These are phyloP conservation scores for Drosophila prolongata DNA, from an alignment of 2,888 invertebrate species.

Conservation along the genomic window DNA sequence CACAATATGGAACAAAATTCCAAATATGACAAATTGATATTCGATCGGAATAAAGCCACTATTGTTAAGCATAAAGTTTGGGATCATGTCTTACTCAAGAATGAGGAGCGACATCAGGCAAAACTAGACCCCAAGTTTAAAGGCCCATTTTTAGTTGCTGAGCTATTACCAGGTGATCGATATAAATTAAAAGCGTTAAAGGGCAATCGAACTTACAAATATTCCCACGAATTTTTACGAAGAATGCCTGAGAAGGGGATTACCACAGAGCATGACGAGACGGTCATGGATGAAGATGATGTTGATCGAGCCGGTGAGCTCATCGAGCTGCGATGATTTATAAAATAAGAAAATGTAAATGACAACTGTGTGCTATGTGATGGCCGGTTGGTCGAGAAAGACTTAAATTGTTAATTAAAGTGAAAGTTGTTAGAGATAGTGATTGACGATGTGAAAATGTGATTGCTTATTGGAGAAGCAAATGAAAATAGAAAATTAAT, in stretches of 20 bases:
- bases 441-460: background rate
- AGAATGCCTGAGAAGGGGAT: slow-evolving; percentile 4
- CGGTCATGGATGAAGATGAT: background rate
- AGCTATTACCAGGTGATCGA: background rate
- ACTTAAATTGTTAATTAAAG: background rate
- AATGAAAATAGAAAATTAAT: background rate
- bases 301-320: slow-evolving; percentile 4
- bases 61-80: background rate
- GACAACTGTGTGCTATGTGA: slow-evolving; percentile 5
- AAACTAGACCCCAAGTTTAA: background rate
- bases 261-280: slow-evolving; percentile 1
- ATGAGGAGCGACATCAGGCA: background rate
- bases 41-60: background rate
- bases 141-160: background rate
- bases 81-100: background rate
- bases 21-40: background rate
- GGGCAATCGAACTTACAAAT: slow-evolving; percentile 5
- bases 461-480: background rate
- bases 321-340: slow-evolving; percentile 1
- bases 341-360: background rate
- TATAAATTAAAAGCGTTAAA: background rate
- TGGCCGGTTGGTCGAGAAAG: slow-evolving; percentile 3
- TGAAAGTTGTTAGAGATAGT: background rate
- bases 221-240: slow-evolving; percentile 2
- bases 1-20: background rate